phyloP scores from a whole-genome alignment of 2,113 vertebrate genomes.

The Sterna hirundo region DNA sequence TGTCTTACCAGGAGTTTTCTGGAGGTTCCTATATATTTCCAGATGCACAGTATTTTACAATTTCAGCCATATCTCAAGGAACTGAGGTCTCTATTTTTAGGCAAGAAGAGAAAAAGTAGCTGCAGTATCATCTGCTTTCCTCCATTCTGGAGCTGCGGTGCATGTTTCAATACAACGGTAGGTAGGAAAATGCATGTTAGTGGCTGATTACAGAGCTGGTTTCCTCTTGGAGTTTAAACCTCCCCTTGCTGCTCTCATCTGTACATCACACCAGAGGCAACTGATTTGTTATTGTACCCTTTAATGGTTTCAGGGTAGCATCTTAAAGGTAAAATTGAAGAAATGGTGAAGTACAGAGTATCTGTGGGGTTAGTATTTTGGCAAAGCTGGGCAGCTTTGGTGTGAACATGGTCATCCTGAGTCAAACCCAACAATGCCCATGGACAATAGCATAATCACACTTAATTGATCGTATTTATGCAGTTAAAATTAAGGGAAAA shows the following conservation, averaged over 20 bases:
- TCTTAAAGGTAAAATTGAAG: not conserved
- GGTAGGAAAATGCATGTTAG: not conserved
- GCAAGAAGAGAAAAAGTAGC: not conserved
- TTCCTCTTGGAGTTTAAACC: not conserved
- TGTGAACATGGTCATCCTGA: not conserved
- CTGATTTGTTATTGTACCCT: not conserved
- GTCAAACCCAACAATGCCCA: not conserved
- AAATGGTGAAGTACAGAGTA: not conserved
- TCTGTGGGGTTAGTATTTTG: not conserved
- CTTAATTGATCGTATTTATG: not conserved
- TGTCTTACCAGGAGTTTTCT: not conserved
- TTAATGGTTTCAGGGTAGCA: not conserved
- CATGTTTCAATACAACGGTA: not conserved
- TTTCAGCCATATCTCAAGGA: not conserved
- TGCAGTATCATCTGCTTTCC: not conserved
- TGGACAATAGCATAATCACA: not conserved
- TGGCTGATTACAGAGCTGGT: not conserved
- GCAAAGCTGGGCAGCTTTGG: not conserved
- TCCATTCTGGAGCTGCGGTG: not conserved
- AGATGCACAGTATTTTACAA: not conserved
- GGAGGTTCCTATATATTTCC: not conserved
- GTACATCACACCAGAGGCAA: not conserved
- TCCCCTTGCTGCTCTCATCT: not conserved
- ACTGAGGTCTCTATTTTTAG: not conserved
- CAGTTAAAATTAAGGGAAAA: not conserved